These are phyloP conservation scores for Takifugu bimaculatus DNA, from an alignment of 2,113 vertebrate genomes.

Conservation along the genomic window DNA sequence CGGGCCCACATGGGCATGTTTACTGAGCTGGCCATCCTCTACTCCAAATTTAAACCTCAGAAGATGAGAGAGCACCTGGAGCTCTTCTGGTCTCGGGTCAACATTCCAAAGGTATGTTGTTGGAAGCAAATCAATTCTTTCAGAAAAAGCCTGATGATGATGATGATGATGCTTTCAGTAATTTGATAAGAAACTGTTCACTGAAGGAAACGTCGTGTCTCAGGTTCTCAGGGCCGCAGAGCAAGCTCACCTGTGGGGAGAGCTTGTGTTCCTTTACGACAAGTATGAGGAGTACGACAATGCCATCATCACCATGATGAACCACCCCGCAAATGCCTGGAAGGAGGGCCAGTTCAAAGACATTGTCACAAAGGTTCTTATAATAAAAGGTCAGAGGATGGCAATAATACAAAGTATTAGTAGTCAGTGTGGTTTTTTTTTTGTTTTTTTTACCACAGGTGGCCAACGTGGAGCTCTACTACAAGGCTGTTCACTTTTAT, in stretches of 20 bases:
- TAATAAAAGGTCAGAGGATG: no score
- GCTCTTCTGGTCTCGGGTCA: slow-evolving; percentile 98
- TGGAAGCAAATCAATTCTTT: no score
- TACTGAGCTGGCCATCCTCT: slow-evolving; percentile 96
- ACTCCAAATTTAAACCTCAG: slow-evolving; percentile 98
- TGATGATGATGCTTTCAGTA: background rate
- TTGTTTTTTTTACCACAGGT: slow-evolving; percentile 73
- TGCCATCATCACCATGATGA: slow-evolving; percentile 99
- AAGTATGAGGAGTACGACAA: slow-evolving; percentile 99
- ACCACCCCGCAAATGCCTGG: slow-evolving; percentile 96
- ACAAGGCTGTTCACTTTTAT: slow-evolving; percentile 94
- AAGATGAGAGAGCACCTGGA: slow-evolving; percentile 99
- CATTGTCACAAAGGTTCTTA: slow-evolving; percentile 92
- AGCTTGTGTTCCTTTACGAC: slow-evolving; percentile 97
- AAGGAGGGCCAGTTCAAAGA: slow-evolving; percentile 99
- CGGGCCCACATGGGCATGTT: slow-evolving; percentile 99
- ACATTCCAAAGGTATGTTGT: slow-evolving; percentile 91
- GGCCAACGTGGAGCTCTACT: slow-evolving; percentile 98
- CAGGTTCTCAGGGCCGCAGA: slow-evolving; percentile 97
- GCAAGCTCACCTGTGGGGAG: slow-evolving; percentile 96
- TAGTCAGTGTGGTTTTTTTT: background rate
- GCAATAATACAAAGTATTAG: no score
- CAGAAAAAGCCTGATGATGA: background rate
- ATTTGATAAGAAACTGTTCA: no score
- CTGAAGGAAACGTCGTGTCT: slow-evolving; percentile 3